Evolutionary conservation across 2,888 invertebrate genomes (phyloP), one percentile per base, ranked within the genome.

Genomic region (Subacronicta megacephala): DNA sequence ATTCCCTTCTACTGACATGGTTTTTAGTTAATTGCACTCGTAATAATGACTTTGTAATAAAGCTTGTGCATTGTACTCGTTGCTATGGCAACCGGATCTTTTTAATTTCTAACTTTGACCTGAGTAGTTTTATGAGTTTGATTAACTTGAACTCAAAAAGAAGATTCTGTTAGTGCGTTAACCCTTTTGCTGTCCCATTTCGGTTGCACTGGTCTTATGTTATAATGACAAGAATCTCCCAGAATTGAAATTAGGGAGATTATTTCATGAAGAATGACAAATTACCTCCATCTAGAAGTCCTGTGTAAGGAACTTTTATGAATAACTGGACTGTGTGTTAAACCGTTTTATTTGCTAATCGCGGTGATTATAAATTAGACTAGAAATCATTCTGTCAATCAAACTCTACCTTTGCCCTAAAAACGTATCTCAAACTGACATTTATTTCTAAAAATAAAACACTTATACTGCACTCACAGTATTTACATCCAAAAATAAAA

Each of bases 1-100:
- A 31, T 36, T 15, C n/a, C 16, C 23, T 23, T 13, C 37, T 23
- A 29, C 13, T 56, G 23, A n/a, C 9, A 15, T 64, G 37, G 63
- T 66, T 58, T 45, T 55, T 33, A 57, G 57, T 78, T 85, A 87
- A 85, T 86, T 84, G 79, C 82, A 79, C 72, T 75, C 54, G 67
- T 66, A 69, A 76, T 85, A 83, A 83, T 80, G 80, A 75, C 70
- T 72, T 60, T 67, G 76, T 77, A 70, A 78, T 88, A 84, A 85
- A 84, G 75, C 81, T 57, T 74, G 80, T 72, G 82, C 75, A 82
- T 83, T 85, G 81, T 82, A 75, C 67, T 55, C 73, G 85, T 85
- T 81, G 74, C 82, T 55, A 83, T 85, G 79, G 81, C 60, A 73
- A 83, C 81, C 33, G 57, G 42, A 42, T 43, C 33, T 53, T 67